These are phyloP conservation scores for Salvelinus sp. DNA, from an alignment of 2,113 vertebrate genomes.

Conservation along the genomic window DNA sequence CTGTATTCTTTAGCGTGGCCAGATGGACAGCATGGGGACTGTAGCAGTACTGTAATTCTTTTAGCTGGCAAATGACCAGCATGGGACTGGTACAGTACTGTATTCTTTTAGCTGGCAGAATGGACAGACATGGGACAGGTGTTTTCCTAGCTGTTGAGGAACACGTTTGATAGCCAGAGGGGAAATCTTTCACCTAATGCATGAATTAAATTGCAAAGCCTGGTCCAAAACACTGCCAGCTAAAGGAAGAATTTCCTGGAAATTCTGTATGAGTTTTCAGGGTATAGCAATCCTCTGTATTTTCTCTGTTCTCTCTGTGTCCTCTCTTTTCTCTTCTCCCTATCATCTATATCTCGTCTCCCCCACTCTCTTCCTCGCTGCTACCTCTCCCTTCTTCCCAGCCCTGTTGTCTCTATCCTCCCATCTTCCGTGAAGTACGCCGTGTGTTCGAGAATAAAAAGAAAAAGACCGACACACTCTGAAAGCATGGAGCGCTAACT, in stretches of 20 bases:
- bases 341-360: constrained; percentile 20
- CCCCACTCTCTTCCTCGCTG: background rate
- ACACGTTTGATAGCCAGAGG: constrained; percentile 17
- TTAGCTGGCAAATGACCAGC: too few relatives aligned
- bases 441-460: constrained; percentile 51
- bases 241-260: constrained; percentile 24
- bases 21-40: too few relatives aligned
- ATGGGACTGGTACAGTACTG: background rate
- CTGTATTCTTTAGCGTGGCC: too few relatives aligned
- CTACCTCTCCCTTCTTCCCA: background rate
- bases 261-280: background rate
- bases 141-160: constrained; percentile 19
- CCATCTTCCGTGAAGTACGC: constrained; percentile 41
- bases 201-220: constrained; percentile 10
- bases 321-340: constrained; percentile 4
- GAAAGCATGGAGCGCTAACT: constrained; percentile 10
- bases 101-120: too few relatives aligned
- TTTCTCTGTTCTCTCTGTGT: background rate
- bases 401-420: constrained; percentile 4
- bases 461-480: constrained; percentile 46
- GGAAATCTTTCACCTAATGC: background rate
- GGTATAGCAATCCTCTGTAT: too few relatives aligned
- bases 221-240: background rate
- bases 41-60: too few relatives aligned
- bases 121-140: constrained; percentile 26